phyloP scores from a whole-genome alignment of 2,888 invertebrate genomes.

The Cephus rjabovi region DNA sequence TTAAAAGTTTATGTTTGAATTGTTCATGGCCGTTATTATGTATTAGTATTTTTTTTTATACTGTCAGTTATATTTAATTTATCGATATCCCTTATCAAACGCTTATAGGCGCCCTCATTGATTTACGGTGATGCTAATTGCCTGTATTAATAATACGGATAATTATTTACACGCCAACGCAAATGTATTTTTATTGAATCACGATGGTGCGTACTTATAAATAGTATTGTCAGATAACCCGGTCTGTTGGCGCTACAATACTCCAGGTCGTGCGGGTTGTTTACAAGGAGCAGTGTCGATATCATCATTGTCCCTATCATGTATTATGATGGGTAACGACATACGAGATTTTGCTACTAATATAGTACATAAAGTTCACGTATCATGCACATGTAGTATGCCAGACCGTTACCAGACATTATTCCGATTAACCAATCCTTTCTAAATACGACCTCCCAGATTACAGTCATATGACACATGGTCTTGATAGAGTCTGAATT shows the following conservation, averaged over 20 bases:
- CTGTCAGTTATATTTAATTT: background rate
- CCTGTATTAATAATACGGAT: slow-evolving; percentile 4
- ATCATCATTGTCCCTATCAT: background rate
- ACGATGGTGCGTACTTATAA: slow-evolving; percentile 31
- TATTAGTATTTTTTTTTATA: background rate
- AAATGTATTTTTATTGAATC: slow-evolving; percentile 31
- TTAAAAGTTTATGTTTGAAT: background rate
- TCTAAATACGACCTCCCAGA: background rate
- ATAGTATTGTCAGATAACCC: slow-evolving; percentile 38
- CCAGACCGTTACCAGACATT: slow-evolving; percentile 1
- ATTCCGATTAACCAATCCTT: background rate
- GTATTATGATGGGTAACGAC: background rate
- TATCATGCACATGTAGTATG: background rate
- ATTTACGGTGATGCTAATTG: background rate
- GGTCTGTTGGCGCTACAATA: slow-evolving; percentile 12
- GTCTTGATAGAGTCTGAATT: background rate
- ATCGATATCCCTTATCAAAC: background rate
- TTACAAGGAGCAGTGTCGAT: background rate
- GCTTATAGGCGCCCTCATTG: background rate
- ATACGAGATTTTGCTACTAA: background rate
- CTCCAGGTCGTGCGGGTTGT: background rate
- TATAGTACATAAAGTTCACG: background rate
- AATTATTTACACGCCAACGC: slow-evolving; percentile 9
- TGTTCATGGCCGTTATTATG: background rate
- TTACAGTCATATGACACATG: too few species aligned